Evolutionary conservation across 2,888 invertebrate species (phyloP), one percentile per base, ranked within the genome.

Genomic region (Ophraella communa): DNA sequence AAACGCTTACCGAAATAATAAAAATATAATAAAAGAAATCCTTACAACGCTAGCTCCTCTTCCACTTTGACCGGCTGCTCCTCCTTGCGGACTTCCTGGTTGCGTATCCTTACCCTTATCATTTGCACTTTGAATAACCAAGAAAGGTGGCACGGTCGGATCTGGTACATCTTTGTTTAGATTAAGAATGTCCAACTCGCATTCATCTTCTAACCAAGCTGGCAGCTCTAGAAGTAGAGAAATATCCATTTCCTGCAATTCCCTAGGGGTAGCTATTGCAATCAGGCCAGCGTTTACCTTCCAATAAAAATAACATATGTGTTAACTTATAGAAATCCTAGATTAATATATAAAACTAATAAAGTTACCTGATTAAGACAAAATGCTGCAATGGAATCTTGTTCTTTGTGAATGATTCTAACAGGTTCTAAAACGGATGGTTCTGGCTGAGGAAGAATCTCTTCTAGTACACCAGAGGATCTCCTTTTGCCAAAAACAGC

Each of bases 211-310:
- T 64, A 96, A 87, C 97, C 98, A 98, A 69, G 91, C 90, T 5
- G 94, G 93, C 59, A 95, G 91, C 77, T 95, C 93, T 45, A 99
- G 84, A 24, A 99, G 84, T 52, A 95, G 84, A 0, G 95, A 93
- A 74, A 99, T 96, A 83, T 98, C 98, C 89, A 99, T 91, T 84
- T 99, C 99, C 79, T 98, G 96, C 10, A 99, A 90, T 83, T 99
- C 99, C 62, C 96, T 90, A 0, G 96, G 78, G 49, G 98, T 99
- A 4, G 98, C 95, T 72, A 99, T 87, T 0, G 96, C 94, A 72
- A 99, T 88, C 69, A 93, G 84, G 33, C 95, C 94, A 57, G 89
- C 87, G 72, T 90, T 91, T 17, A 92, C 89, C 91, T 92, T 65
- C 59, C 62, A 66, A 23, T 56, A 44, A 52, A 54, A 17, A 49